phyloP scores from a whole-genome alignment of 2,888 invertebrate genomes.

The Andrena flavipes region DNA sequence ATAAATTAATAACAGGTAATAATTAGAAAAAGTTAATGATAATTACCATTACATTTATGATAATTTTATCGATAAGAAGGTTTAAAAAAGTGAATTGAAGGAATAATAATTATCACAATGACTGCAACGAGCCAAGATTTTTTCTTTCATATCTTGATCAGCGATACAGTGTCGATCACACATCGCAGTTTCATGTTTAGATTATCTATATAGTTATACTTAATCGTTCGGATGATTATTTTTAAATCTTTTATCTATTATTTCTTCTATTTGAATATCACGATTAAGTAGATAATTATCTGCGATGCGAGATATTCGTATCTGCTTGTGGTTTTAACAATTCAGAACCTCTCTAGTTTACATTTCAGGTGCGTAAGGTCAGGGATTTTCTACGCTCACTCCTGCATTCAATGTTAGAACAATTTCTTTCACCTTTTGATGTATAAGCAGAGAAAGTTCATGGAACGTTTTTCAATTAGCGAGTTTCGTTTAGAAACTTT shows the following conservation, averaged over 20 bases:
- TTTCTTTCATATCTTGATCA: too few species aligned
- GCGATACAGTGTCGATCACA: too few species aligned
- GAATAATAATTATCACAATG: too few species aligned
- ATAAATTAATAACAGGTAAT: too few species aligned
- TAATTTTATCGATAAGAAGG: too few species aligned
- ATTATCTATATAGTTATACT: neutral
- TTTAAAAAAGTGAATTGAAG: too few species aligned
- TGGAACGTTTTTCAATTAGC: slow-evolving; percentile 21
- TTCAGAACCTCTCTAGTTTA: too few species aligned
- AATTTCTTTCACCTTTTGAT: slow-evolving; percentile 26
- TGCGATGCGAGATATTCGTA: neutral
- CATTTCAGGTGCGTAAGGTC: too few species aligned
- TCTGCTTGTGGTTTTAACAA: neutral
- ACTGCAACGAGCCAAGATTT: too few species aligned
- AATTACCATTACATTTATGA: too few species aligned
- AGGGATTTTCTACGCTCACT: neutral
- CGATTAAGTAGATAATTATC: neutral
- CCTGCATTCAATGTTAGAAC: neutral
- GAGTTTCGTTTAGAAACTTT: slow-evolving; percentile 35
- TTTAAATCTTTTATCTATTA: neutral
- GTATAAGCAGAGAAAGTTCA: slow-evolving; percentile 35
- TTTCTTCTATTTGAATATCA: neutral
- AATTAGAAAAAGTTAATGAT: too few species aligned
- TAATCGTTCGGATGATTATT: neutral
- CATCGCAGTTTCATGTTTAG: neutral